Evolutionary conservation across 2,113 vertebrate genomes (phyloP).

Genomic region (Chloroceryle aenea): DNA sequence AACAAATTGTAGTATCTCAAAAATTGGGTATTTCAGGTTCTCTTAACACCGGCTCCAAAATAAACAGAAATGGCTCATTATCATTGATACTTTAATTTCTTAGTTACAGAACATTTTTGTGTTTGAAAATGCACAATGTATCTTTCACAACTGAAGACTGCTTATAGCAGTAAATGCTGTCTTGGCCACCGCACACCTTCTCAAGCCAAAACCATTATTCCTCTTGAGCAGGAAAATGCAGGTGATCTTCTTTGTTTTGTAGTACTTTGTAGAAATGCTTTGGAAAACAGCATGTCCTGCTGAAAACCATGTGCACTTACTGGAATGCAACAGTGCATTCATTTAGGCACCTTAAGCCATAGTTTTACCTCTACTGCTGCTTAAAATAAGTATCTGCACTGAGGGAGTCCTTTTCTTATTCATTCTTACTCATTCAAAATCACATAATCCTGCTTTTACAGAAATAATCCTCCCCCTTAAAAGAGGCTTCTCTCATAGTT

Average conservation of each 20-base stretch:
- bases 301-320: neutral
- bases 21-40: neutral
- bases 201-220: neutral
- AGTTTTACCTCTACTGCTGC: conserved; percentile 14
- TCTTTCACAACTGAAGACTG: neutral
- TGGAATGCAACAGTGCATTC: neutral
- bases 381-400: conserved; percentile 10
- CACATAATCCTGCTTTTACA: conserved; percentile 70
- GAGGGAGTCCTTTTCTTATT: conserved; percentile 21
- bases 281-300: neutral
- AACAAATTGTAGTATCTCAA: neutral
- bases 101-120: neutral
- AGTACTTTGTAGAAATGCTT: neutral
- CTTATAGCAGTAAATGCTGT: neutral
- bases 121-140: neutral
- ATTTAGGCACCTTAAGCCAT: conserved; percentile 39
- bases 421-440: conserved; percentile 63
- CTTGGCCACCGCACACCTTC: neutral
- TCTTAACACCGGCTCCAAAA: neutral
- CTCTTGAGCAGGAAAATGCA: neutral
- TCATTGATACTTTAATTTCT: neutral
- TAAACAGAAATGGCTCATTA: neutral
- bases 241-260: conserved; percentile 45
- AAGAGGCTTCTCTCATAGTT: conserved; percentile 61
- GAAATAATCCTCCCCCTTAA: conserved; percentile 66